Base-by-base conservation (phyloP, 2,113 vertebrate genomes). In the Delphinapterus leucas region DNA sequence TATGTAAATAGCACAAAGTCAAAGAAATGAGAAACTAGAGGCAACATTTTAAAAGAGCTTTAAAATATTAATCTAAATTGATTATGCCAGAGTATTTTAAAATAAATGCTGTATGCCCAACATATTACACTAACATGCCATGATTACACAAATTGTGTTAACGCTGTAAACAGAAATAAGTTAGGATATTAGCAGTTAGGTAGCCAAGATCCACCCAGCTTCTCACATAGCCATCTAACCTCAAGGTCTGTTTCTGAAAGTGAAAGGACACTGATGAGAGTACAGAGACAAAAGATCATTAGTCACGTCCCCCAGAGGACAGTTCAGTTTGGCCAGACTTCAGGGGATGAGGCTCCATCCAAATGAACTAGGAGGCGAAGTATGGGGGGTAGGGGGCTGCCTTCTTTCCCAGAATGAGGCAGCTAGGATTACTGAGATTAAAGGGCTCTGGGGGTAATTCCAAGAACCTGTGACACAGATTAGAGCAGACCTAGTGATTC, bases 181-280 rank as follows among this genome's bases (percentile, higher is more conserved):
- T 63, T 18, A 33, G 10, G 61, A n/a, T 36, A 36, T 25, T 4
- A 70, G 68, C 36, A 74, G 26, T 31, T 41, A 70, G 71, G 71
- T 15, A 68, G 60, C 36, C 23, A 71, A 93, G 90, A 74, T 21
- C 15, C 70, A 79, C 55, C 11, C 31, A 26, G n/a, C 38, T 88
- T 95, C 90, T 73, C 71, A 49, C 23, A 15, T 5, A 49, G 6
- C 36, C 47, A 23, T n/a, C 73, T 76, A 88, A 41, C 38, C 47
- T 65, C 93, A 90, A 90, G 58, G 53, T 95, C 88, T 89, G 38
- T 74, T 76, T 93, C 94, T 71, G 67, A 93, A 96, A 93, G 93
- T 83, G 80, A 95, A 93, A 96, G 84, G 60, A 80, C 77, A 70
- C 49, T 53, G 60, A 82, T 49, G 61, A 93, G 79, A 83, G 33